Evolutionary conservation across 2,113 vertebrate genomes (phyloP).

Genomic region (Dryoscopus gambensis): DNA sequence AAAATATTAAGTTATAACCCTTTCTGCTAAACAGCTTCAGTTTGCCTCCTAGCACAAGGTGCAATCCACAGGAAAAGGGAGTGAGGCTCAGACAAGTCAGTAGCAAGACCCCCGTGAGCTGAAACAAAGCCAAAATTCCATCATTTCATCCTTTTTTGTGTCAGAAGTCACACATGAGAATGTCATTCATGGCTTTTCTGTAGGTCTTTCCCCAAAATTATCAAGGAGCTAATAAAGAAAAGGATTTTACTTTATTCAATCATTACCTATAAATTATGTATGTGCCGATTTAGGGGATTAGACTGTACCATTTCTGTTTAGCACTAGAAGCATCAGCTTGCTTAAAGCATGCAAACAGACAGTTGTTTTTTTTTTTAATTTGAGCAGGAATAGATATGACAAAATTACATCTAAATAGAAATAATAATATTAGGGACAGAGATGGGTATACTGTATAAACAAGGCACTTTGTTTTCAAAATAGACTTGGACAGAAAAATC

Average conservation of each 20-base stretch:
- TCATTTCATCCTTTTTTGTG: neutral
- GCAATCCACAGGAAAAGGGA: neutral
- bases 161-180: neutral
- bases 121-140: neutral
- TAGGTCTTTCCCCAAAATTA: neutral
- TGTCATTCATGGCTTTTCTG: neutral
- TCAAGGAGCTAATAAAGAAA: neutral
- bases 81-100: accelerated
- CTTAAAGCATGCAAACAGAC: neutral
- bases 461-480: neutral
- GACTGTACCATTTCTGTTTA: neutral
- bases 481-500: neutral
- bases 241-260: neutral
- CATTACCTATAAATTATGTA: neutral
- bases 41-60: neutral
- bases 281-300: accelerated
- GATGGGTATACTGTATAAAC: accelerated
- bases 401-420: neutral
- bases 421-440: neutral
- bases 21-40: neutral
- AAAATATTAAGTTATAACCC: neutral
- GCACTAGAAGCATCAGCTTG: neutral
- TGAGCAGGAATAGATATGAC: neutral
- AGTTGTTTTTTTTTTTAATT: accelerated
- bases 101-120: neutral